A percentile compares a stretch with the other conserved stretches of the same genome.
Evolutionary conservation across 2,888 invertebrate genomes (phyloP).

Genomic region (Eupsilia transversa): DNA sequence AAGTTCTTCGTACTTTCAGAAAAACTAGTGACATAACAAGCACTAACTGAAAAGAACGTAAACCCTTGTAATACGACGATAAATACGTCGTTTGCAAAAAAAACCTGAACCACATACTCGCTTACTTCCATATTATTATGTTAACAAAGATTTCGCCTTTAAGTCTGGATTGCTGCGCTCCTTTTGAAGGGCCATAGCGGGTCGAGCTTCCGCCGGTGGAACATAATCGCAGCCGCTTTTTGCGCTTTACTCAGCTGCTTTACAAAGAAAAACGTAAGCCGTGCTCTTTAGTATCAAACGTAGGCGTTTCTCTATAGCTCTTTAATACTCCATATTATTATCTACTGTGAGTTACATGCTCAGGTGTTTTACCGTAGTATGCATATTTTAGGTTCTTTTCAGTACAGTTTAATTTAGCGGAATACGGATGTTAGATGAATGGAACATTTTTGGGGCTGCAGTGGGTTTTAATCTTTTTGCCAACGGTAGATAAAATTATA

Average conservation of each 20-base stretch:
- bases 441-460: constrained; percentile 34
- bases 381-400: constrained; percentile 38
- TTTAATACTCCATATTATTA: constrained; percentile 59
- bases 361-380: constrained; percentile 36
- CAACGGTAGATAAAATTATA: neutral
- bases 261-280: constrained; percentile 71
- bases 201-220: constrained; percentile 73
- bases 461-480: constrained; percentile 21
- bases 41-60: neutral
- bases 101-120: constrained; percentile 33
- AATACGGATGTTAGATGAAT: constrained; percentile 28
- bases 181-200: constrained; percentile 72
- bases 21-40: constrained; percentile 1
- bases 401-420: constrained; percentile 36
- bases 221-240: constrained; percentile 75
- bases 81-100: constrained; percentile 39
- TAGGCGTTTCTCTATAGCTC: constrained; percentile 63
- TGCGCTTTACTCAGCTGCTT: constrained; percentile 67
- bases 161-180: constrained; percentile 72
- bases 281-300: constrained; percentile 64
- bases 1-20: neutral
- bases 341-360: constrained; percentile 42
- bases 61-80: constrained; percentile 26
- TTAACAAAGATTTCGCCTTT: constrained; percentile 71
- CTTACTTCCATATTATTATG: constrained; percentile 64